Conservation (phyloP, 2,888 invertebrate species). For the Allophyes oxyacanthae region DNA sequence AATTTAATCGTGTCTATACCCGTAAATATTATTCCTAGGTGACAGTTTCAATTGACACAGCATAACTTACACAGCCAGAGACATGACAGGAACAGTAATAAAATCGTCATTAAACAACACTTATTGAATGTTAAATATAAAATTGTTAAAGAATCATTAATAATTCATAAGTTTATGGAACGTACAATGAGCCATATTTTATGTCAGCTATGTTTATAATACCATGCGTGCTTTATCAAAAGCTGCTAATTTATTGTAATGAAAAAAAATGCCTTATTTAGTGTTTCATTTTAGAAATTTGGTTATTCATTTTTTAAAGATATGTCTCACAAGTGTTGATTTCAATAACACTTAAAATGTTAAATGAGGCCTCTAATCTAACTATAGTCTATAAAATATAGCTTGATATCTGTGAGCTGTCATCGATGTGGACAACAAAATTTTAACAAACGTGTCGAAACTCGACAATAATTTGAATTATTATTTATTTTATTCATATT, state of each 20-base stretch:
- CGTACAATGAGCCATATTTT: slow-evolving; percentile 33
- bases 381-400: no score
- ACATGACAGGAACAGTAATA: slow-evolving; percentile 55
- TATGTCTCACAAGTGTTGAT: no score
- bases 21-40: slow-evolving; percentile 40
- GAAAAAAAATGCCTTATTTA: slow-evolving; percentile 4
- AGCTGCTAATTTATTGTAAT: slow-evolving; percentile 10
- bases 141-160: slow-evolving; percentile 40
- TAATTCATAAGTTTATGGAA: slow-evolving; percentile 49
- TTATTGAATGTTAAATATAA: slow-evolving; percentile 45
- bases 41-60: slow-evolving; percentile 32
- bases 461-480: no score
- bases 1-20: slow-evolving; percentile 52
- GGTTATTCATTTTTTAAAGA: no score
- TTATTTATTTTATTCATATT: no score
- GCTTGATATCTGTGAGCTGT: no score
- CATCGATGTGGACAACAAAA: no score
- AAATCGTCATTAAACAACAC: slow-evolving; percentile 52
- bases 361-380: no score
- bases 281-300: slow-evolving; percentile 7
- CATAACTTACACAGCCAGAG: slow-evolving; percentile 44
- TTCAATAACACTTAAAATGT: no score
- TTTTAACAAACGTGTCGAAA: no score
- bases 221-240: background rate
- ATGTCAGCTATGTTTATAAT: slow-evolving; percentile 11